Percentiles rank a stretch among this genome's conserved stretches.
Evolutionary conservation across 2,888 invertebrate species (phyloP).

Genomic region (Drosophila crucigera): DNA sequence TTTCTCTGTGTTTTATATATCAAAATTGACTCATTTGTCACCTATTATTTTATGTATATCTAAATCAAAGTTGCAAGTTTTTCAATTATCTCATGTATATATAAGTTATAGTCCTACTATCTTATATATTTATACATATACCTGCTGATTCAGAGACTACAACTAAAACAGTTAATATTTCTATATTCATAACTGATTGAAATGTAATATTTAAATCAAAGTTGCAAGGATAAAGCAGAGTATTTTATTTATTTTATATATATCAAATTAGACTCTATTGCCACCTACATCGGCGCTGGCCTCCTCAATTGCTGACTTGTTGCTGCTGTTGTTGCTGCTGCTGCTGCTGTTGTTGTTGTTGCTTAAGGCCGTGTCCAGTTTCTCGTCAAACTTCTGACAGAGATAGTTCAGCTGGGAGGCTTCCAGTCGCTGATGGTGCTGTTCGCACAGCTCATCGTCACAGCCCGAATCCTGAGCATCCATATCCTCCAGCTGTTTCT

Average conservation of each 20-base stretch:
- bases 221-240: neutral
- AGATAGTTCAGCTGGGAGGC: conserved; percentile 83
- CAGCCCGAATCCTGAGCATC: conserved; percentile 83
- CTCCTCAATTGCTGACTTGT: conserved; percentile 59
- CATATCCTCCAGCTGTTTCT: conserved; percentile 71
- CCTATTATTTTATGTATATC: neutral
- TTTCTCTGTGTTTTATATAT: neutral
- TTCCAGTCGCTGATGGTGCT: conserved; percentile 77
- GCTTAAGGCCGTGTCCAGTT: conserved; percentile 81
- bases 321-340: conserved; percentile 45
- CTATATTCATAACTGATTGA: neutral
- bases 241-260: neutral
- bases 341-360: conserved; percentile 58
- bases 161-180: neutral
- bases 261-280: conserved; percentile 4
- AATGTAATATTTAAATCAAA: neutral
- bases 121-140: neutral
- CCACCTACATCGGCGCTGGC: conserved; percentile 75
- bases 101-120: neutral
- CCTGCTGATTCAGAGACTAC: neutral
- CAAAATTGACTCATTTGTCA: neutral
- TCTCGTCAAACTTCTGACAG: conserved; percentile 85
- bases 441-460: conserved; percentile 83
- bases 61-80: neutral
- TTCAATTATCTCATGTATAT: neutral